phyloP scores from a whole-genome alignment of 2,113 vertebrate genomes.

The Nothoprocta perdicaria region DNA sequence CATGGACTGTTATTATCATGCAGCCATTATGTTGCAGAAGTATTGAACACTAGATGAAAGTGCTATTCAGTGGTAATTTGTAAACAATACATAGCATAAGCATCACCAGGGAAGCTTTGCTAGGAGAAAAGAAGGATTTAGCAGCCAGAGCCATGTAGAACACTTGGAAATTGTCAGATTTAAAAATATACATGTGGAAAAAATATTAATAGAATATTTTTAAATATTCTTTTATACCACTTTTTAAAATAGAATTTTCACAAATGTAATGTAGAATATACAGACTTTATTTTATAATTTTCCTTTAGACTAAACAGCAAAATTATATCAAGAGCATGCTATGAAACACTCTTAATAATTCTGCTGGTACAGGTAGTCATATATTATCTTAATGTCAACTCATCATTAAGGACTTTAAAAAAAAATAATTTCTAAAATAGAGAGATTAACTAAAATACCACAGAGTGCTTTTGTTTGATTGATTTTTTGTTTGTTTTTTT shows the following conservation, averaged over 20 bases:
- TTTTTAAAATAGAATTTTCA: background rate
- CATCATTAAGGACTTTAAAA: constrained; percentile 15
- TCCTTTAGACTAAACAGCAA: background rate
- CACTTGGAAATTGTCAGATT: background rate
- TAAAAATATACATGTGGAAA: background rate
- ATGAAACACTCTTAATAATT: constrained; percentile 40
- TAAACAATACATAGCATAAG: constrained; percentile 8
- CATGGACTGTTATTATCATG: constrained; percentile 12
- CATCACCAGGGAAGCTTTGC: background rate
- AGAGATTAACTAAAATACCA: constrained; percentile 53
- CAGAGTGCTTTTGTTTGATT: background rate
- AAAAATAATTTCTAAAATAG: constrained; percentile 18
- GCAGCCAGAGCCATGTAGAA: background rate
- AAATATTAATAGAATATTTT: background rate
- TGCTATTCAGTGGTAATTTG: constrained; percentile 21
- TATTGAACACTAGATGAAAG: constrained; percentile 49
- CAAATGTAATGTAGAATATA: background rate
- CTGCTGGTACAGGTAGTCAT: constrained; percentile 9
- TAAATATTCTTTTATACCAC: too few species aligned
- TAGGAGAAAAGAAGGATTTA: background rate
- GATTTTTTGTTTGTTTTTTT: background rate
- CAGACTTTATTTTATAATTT: constrained; percentile 1
- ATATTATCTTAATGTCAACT: constrained; percentile 47
- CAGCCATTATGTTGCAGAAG: constrained; percentile 19
- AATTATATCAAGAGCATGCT: background rate